Conservation (phyloP, 2,888 invertebrate genomes). For the Brachyptera risi region DNA sequence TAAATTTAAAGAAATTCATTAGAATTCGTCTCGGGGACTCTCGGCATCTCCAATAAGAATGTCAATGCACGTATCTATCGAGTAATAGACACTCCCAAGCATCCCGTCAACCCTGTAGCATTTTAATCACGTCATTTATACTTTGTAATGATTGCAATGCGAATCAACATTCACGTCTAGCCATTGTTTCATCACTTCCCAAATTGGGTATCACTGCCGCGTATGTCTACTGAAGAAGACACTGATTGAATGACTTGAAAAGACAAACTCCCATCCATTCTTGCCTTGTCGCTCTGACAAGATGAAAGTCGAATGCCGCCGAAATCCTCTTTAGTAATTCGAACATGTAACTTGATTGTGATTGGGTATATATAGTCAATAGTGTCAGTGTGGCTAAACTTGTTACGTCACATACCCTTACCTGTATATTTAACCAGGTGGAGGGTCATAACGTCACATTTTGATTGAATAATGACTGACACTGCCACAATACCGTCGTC, state of each 20-base stretch:
- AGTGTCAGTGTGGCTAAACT: no score
- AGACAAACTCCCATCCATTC: not conserved
- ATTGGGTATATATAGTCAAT: constrained; percentile 12
- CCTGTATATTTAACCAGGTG: not conserved
- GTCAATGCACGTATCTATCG: no score
- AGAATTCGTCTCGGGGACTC: no score
- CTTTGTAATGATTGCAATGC: constrained; percentile 3
- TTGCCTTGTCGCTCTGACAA: not conserved
- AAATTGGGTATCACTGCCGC: not conserved
- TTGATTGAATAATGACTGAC: constrained; percentile 47
- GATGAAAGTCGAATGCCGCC: not conserved
- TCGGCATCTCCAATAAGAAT: no score
- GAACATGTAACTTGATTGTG: constrained; percentile 8
- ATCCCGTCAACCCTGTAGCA: not conserved
- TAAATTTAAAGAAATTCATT: no score
- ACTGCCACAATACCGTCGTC: constrained; percentile 42
- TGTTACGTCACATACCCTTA: not conserved
- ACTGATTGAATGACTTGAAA: constrained; percentile 12
- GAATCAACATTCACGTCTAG: constrained; percentile 8
- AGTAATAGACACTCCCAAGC: no score
- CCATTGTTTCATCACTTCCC: constrained; percentile 18
- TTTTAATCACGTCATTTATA: not conserved
- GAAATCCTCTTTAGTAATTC: constrained; percentile 7
- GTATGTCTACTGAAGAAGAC: constrained; percentile 2
- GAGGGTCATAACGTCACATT: constrained; percentile 30